Base-by-base conservation (phyloP, 2,113 vertebrate genomes). In the Cinclus cinclus region DNA sequence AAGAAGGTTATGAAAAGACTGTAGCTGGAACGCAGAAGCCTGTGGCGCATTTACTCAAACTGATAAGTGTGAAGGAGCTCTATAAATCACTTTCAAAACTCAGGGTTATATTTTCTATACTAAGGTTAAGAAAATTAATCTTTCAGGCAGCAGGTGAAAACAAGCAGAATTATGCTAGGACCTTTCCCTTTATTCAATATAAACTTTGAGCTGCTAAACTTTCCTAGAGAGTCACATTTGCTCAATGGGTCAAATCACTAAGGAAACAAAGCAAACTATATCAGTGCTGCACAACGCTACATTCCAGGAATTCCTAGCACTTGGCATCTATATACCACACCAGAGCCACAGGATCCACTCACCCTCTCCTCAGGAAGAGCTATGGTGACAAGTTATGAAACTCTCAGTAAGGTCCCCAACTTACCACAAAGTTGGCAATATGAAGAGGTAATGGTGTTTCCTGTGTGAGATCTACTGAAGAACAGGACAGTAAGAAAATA, bases 261-360 rank as follows among this genome's bases (percentile, higher is more conserved):
- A 94, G 97, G 98, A 98, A 99, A 99, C 99, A 99, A 99, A 99
- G 99, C 98, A 98, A 99, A 99, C 98, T 98, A 98, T 99, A 99
- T 99, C 98, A 98, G 98, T 93, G 97, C 98, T 98, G 97, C 98
- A 98, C 98, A 98, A 98, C 97, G 98, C 98, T 91, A 97, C 99
- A 99, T 99, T 99, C 99, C 99, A 97, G 97, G 96, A 97, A 99
- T 99, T 99, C 99, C 98, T 98, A 97, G 96, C 95, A 97, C 98
- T 99, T 99, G 98, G 99, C 98, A 98, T 99, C 98, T 89, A 76
- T 97, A 97, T 94, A 97, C 97, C 96, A 98, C 59, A 84, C 95
- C 97, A 96, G 92, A 97, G 87, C 87, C 95, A 97, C 80, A 64
- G 83, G 92, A 88, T 94, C 62, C 74, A 96, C 96, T 95, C 70